Base-by-base conservation (phyloP, 92 coral and sea anemone species). In the Palythoa grandis region DNA sequence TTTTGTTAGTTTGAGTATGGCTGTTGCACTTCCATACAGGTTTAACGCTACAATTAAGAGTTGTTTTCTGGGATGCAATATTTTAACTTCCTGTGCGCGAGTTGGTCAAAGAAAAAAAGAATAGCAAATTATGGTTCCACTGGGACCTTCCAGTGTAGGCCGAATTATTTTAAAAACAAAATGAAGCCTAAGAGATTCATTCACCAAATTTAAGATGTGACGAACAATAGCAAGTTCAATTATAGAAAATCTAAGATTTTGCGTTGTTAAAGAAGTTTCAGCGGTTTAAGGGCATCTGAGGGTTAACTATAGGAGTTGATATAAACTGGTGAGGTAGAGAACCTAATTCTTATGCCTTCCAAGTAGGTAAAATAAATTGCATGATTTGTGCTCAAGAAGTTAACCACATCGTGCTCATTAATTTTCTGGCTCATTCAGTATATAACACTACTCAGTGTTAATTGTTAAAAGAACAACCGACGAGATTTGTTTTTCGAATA, bases 141-240 rank as follows among this genome's bases (percentile, higher is more conserved):
- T 80, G 74, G 85, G 63, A 80, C 63, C 25, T 22, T 80, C 1
- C 65, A 53, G 56, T 77, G 82, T 54, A 66, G 69, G 69, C 25
- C 19, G 82, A 77, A 77, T 77, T 77, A 56, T 37, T 6, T 54
- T 6, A 58, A 13, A 25, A 16, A 75, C 20, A 24, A 19, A 19
- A 5, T 23, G 67, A 19, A 54, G 48, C 66, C 37, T 17, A 43
- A 61, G 50, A 35, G 29, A 77, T 77, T 47, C 4, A 77, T 54
- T 77, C 70, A 77, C 39, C 25, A 77, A 54, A 38, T 3, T 15
- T 16, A 16, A 2, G 20, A 48, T 9, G 39, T 8, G 6, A n/a
- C 68, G 54, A 77, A 57, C 82, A 77, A 56, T 77, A 15, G 82
- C 65, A 14, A 12, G 19, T 53, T 11, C 12, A 17, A 4, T 5